These are phyloP conservation scores for Litoditis marina DNA, from an alignment of 2,888 invertebrate species.

Conservation along the genomic window DNA sequence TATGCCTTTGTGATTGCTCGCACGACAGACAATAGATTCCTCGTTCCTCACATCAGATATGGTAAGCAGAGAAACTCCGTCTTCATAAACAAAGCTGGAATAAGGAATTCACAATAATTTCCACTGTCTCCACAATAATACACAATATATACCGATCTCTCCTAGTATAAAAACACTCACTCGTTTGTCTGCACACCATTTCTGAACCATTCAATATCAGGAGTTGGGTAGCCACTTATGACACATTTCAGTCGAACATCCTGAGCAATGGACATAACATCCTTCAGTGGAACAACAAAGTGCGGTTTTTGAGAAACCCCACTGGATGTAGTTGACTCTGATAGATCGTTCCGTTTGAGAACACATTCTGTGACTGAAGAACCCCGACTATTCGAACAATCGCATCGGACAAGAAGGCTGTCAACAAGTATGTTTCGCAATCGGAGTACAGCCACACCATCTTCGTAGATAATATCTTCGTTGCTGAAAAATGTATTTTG, in stretches of 20 bases:
- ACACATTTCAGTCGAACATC: conserved; percentile 27
- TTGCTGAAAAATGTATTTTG: conserved; percentile 20
- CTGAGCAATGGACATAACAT: conserved; percentile 14
- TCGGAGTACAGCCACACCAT: conserved; percentile 40
- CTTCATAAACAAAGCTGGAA: conserved; percentile 32
- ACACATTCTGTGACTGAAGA: conserved; percentile 25
- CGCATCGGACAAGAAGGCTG: conserved; percentile 24
- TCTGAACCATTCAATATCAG: conserved; percentile 24
- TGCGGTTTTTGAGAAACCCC: conserved; percentile 31
- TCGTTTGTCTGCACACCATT: too few species aligned
- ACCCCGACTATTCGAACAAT: conserved; percentile 35
- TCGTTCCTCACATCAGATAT: conserved; percentile 22
- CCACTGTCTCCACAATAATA: neutral
- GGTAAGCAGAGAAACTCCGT: conserved; percentile 40
- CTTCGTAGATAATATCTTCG: conserved; percentile 37
- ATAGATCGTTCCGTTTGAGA: conserved; percentile 8
- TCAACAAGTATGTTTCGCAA: conserved; percentile 20
- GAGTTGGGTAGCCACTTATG: conserved; percentile 28
- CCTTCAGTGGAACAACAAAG: conserved; percentile 33
- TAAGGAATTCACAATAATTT: too few species aligned
- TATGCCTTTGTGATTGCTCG: conserved; percentile 23
- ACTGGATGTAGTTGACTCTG: conserved; percentile 21
- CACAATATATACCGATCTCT: neutral
- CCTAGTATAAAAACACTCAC: too few species aligned
- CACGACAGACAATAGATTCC: conserved; percentile 26